A percentile compares a stretch with the other conserved stretches of the same genome.
Evolutionary conservation across 1,140 invertebrate species (phyloP).

Genomic region (Drosophila seguyi): DNA sequence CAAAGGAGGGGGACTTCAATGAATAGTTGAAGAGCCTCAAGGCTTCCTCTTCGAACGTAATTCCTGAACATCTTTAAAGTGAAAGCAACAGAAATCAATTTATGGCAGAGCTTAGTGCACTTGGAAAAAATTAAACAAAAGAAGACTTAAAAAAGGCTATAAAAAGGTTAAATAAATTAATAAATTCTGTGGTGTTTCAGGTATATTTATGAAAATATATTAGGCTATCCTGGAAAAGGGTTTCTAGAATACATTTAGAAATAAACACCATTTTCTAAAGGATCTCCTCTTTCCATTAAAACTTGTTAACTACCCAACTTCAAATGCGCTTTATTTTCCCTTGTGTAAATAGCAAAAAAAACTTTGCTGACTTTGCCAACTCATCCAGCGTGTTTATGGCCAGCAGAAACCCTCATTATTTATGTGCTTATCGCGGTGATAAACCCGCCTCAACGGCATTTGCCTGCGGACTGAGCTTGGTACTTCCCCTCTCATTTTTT

Average conservation of each 20-base stretch:
- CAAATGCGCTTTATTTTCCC: slow-evolving; percentile 11
- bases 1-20: neutral
- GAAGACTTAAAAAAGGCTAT: too few relatives aligned
- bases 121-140: neutral
- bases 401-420: slow-evolving; percentile 46
- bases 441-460: slow-evolving; percentile 52
- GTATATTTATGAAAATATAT: too few relatives aligned
- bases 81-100: slow-evolving; percentile 15
- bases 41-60: slow-evolving; percentile 13
- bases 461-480: slow-evolving; percentile 25
- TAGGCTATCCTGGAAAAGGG: too few relatives aligned
- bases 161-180: too few relatives aligned
- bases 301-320: slow-evolving; percentile 17
- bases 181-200: too few relatives aligned
- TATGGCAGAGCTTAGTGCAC: neutral
- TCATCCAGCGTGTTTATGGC: slow-evolving; percentile 52
- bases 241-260: too few relatives aligned
- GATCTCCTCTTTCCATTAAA: neutral
- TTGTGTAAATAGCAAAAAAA: slow-evolving; percentile 39
- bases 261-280: too few relatives aligned
- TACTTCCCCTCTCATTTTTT: slow-evolving; percentile 34
- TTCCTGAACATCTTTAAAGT: slow-evolving; percentile 5
- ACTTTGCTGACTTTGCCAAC: slow-evolving; percentile 39
- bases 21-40: neutral
- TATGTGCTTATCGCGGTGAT: slow-evolving; percentile 52